Percentiles rank a stretch among this genome's conserved stretches.
These are phyloP conservation scores for Autographa pulchrina DNA, from an alignment of 2,888 invertebrate genomes.

Conservation along the genomic window DNA sequence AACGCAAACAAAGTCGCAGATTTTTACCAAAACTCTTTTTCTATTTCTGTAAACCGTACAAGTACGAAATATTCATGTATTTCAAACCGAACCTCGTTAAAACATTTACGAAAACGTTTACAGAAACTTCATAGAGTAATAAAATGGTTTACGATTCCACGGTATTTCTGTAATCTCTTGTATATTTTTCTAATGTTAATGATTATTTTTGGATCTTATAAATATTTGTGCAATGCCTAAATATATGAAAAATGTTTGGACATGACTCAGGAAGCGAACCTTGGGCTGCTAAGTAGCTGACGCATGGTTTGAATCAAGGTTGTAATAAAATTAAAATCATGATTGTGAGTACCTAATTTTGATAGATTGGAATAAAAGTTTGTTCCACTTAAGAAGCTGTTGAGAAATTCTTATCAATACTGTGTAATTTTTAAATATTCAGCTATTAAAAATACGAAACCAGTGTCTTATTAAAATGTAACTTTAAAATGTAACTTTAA, in stretches of 20 bases:
- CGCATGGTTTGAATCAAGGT: slow-evolving; percentile 6
- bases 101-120: slow-evolving; percentile 15
- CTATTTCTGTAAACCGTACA: not conserved
- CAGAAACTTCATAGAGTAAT: slow-evolving; percentile 30
- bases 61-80: not conserved
- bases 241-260: slow-evolving; percentile 50
- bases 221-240: slow-evolving; percentile 52
- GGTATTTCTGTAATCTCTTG: slow-evolving; percentile 33
- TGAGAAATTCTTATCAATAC: no score
- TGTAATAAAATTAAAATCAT: no score
- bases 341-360: no score
- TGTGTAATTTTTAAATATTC: no score
- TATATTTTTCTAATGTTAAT: slow-evolving; percentile 43
- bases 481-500: no score
- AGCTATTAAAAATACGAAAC: no score
- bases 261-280: slow-evolving; percentile 39
- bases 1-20: no score
- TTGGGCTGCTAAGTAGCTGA: slow-evolving; percentile 29
- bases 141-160: slow-evolving; percentile 40
- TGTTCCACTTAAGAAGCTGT: no score
- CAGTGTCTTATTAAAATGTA: no score
- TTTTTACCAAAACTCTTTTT: no score
- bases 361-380: no score
- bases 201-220: slow-evolving; percentile 42
- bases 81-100: not conserved